phyloP scores from a whole-genome alignment of 2,797 vertebrate species.

The Balearica regulorum region DNA sequence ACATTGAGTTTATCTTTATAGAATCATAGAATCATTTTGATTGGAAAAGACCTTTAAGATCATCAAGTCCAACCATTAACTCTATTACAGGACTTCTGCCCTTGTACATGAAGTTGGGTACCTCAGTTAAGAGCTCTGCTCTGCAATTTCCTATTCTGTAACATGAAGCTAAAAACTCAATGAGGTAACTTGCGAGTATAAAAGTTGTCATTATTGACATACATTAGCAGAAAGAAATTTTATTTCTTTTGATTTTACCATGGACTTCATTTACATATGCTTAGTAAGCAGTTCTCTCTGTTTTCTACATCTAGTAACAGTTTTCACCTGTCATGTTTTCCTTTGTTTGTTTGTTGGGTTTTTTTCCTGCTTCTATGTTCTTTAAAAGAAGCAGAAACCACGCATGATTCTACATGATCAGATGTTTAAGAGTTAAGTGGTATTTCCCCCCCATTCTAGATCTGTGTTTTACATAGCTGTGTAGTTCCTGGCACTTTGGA shows the following conservation, averaged over 20 bases:
- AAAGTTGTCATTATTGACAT: background rate
- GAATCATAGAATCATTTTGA: too few relatives aligned
- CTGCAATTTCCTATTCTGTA: background rate
- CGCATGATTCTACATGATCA: background rate
- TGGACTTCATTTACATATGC: background rate
- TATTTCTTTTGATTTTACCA: background rate
- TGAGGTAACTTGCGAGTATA: background rate
- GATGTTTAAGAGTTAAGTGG: background rate
- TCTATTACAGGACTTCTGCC: background rate
- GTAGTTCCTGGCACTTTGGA: constrained; percentile 7
- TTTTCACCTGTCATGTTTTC: background rate
- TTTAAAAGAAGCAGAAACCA: background rate
- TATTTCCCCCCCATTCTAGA: background rate
- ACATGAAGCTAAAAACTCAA: background rate
- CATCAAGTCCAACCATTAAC: background rate
- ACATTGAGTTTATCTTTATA: background rate
- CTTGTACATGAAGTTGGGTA: background rate
- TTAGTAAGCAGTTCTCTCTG: background rate
- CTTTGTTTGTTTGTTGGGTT: background rate
- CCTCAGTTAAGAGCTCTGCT: background rate
- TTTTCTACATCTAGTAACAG: background rate
- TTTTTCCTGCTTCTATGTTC: background rate
- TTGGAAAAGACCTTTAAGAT: too few relatives aligned
- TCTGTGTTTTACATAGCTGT: background rate
- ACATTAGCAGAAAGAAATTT: background rate